These are phyloP conservation scores for Hirundo rustica DNA, from an alignment of 2,797 vertebrate genomes.

Conservation along the genomic window DNA sequence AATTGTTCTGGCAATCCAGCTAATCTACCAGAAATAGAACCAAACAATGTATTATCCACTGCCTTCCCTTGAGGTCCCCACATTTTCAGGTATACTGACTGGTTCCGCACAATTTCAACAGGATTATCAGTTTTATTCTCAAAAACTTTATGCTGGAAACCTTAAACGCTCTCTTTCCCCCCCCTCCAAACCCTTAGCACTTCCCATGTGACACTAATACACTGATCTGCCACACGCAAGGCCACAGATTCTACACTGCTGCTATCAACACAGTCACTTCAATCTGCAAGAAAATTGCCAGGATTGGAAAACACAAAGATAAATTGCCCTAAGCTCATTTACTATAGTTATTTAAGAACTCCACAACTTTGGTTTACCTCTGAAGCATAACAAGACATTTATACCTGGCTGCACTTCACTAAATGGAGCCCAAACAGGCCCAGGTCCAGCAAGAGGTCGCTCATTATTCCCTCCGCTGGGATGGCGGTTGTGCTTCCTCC, in stretches of 20 bases:
- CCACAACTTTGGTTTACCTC: background rate
- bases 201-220: background rate
- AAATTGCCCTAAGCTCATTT: background rate
- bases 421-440: conserved; percentile 91
- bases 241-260: background rate
- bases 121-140: background rate
- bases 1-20: background rate
- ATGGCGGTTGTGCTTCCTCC: conserved; percentile 96
- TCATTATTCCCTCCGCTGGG: conserved; percentile 92
- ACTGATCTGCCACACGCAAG: background rate
- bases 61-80: background rate
- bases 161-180: background rate
- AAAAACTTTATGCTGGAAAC: background rate
- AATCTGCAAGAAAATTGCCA: background rate
- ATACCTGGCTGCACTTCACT: conserved; percentile 91
- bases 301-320: background rate
- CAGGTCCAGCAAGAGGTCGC: conserved; percentile 81
- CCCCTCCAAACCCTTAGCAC: background rate
- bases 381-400: conserved; percentile 34
- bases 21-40: background rate
- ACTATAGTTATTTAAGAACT: background rate
- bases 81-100: background rate
- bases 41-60: background rate
- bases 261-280: background rate
- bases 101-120: background rate